phyloP scores from a whole-genome alignment of 2,888 invertebrate genomes.

The Agrotis exclamationis region DNA sequence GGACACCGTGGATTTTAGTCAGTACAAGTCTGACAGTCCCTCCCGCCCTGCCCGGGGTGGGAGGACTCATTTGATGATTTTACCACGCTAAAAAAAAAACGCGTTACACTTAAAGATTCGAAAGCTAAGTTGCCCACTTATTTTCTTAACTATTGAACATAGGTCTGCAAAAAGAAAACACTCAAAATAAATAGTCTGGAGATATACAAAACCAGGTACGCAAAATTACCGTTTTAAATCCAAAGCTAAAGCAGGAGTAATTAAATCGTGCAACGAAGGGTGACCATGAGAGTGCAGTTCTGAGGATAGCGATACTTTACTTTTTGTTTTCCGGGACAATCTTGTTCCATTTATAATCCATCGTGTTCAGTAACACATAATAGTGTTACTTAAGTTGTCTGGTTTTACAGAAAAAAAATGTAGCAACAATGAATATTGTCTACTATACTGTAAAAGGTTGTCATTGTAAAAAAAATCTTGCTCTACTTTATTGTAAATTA shows the following conservation, averaged over 20 bases:
- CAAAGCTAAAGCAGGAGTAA: constrained; percentile 63
- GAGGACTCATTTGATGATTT: no score
- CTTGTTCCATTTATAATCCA: not conserved
- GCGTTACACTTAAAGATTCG: no score
- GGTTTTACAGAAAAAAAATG: no score
- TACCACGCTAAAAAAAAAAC: no score
- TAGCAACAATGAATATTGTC: no score
- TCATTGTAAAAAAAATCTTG: no score
- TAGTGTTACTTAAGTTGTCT: not conserved
- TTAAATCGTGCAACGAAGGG: constrained; percentile 66
- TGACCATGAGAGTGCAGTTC: constrained; percentile 42
- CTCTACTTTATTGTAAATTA: no score
- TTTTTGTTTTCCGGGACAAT: not conserved
- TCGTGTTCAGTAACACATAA: no score
- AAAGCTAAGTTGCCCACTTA: not conserved
- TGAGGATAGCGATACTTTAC: constrained; percentile 5
- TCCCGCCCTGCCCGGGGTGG: no score
- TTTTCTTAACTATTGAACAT: not conserved
- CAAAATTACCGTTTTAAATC: constrained; percentile 65
- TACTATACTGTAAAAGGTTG: no score
- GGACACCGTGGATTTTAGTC: no score
- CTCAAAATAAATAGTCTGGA: constrained; percentile 21
- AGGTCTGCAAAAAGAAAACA: constrained; percentile 5
- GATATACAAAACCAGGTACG: constrained; percentile 42
- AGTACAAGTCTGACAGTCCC: no score